Evolutionary conservation across 2,888 invertebrate species (phyloP), one percentile per base, ranked within the genome.

Genomic region (Vannuccia rotundouncinata): DNA sequence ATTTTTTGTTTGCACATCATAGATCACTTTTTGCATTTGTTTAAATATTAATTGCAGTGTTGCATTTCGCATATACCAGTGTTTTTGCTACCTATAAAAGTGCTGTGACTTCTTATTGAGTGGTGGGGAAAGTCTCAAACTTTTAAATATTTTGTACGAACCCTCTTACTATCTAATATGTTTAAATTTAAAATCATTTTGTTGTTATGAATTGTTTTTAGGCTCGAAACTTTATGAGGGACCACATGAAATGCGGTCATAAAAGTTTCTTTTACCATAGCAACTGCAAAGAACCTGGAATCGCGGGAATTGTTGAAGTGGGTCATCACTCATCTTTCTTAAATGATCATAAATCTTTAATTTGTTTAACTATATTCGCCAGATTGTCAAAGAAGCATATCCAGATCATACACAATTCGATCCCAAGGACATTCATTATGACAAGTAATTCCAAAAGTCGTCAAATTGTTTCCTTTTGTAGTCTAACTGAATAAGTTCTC

Each of bases 391-490:
- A 80, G 87, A 87, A 81, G 83, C 85, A 25, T 87, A 88, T 82
- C 84, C 85, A 2, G 88, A 88, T 82, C 86, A 87, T 81, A 88
- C 88, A 0, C 87, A 87, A 83, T 88, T 88, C 84, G 87, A 87
- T 81, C 79, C 83, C 10, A 85, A 85, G 75, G 85, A 86, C 82
- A 84, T 85, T 1, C 86, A 87, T 81, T 87, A 84, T 84, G 88
- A 88, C 83, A 83, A 83, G 85, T 86, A 83, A 82, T 81, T n/a
- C 29, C 80, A 85, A 85, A 0, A 81, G 82, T 27, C 81, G 84
- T n/a, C 82, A 83, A 25, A 82, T 79, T 74, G 85, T 84, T 22
- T 83, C 84, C 74, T 87, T 87, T 1, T 82, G 83, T 59, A 87
- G 87, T 87, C 85, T 82, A 77, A 87, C 87, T 87, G 88, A 87